Conservation (phyloP, 2,797 vertebrate genomes). For the Rachycentron canadum region DNA sequence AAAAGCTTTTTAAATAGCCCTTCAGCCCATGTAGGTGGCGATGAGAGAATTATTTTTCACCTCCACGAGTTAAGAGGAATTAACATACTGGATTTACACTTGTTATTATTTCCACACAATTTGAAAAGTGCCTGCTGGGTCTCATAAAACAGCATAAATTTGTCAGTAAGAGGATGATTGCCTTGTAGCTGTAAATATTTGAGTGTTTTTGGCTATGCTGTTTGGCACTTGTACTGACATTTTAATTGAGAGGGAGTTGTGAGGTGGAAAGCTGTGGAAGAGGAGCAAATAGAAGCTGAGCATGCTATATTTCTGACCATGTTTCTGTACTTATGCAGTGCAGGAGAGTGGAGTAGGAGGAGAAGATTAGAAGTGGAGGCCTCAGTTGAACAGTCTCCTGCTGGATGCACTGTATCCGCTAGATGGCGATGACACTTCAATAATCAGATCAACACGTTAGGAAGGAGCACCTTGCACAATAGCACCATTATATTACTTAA, state of each 20-base stretch:
- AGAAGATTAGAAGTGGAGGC: background rate
- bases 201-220: background rate
- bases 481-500: background rate
- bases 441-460: slow-evolving; percentile 12
- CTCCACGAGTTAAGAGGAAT: slow-evolving; percentile 36
- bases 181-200: slow-evolving; percentile 17
- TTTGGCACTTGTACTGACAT: background rate
- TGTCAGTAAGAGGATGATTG: slow-evolving; percentile 33
- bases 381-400: background rate
- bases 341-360: background rate
- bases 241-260: slow-evolving; percentile 5
- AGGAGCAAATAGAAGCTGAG: background rate
- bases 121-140: slow-evolving; percentile 26
- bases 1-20: slow-evolving; percentile 33
- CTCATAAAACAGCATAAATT: slow-evolving; percentile 18
- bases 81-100: slow-evolving; percentile 41
- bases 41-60: slow-evolving; percentile 40
- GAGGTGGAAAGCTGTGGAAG: background rate
- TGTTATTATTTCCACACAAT: slow-evolving; percentile 29
- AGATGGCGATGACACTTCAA: slow-evolving; percentile 69
- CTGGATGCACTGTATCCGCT: slow-evolving; percentile 58
- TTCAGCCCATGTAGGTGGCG: slow-evolving; percentile 5
- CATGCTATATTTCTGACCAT: background rate
- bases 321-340: background rate
- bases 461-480: background rate